A percentile compares a stretch with the other conserved stretches of the same genome.
Conservation (phyloP, 1,140 invertebrate genomes). For the Bathynomus jamesi region DNA sequence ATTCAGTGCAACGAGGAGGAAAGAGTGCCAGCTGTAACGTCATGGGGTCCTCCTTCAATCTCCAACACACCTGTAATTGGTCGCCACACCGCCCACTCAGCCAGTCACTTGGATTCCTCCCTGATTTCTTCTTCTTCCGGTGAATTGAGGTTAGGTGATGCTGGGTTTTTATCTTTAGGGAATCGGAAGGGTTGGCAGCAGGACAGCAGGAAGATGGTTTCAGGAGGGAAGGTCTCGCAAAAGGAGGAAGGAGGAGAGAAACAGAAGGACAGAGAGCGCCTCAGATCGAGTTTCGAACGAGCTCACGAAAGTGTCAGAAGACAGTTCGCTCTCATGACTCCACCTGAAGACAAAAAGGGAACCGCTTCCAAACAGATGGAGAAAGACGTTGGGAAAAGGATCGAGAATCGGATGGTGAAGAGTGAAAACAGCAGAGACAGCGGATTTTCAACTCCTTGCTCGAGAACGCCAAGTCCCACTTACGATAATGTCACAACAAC, state of each 20-base stretch:
- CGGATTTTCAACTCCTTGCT: conserved; percentile 28
- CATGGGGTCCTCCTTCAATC: conserved; percentile 33
- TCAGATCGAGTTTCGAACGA: neutral
- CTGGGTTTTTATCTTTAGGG: neutral
- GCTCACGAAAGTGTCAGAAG: neutral
- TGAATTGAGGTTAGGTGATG: neutral
- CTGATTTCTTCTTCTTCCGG: neutral
- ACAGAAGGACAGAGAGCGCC: too few relatives aligned
- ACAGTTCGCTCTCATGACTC: neutral
- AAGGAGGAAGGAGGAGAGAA: neutral
- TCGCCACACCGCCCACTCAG: conserved; percentile 4
- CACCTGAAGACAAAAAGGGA: neutral
- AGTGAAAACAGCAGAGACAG: conserved; percentile 14
- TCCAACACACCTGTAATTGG: conserved; percentile 36
- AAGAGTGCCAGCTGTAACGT: conserved; percentile 24
- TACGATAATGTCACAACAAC: conserved; percentile 29
- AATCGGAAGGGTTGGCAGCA: neutral
- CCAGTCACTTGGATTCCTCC: neutral
- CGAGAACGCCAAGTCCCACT: conserved; percentile 26
- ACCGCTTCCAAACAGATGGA: neutral
- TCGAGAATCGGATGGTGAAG: neutral
- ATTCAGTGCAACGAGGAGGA: conserved; percentile 36
- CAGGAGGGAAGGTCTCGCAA: neutral
- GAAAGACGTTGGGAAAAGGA: neutral
- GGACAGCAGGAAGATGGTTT: neutral